These are phyloP conservation scores for Amyelois transitella DNA, from an alignment of 1,140 invertebrate species.

Conservation along the genomic window DNA sequence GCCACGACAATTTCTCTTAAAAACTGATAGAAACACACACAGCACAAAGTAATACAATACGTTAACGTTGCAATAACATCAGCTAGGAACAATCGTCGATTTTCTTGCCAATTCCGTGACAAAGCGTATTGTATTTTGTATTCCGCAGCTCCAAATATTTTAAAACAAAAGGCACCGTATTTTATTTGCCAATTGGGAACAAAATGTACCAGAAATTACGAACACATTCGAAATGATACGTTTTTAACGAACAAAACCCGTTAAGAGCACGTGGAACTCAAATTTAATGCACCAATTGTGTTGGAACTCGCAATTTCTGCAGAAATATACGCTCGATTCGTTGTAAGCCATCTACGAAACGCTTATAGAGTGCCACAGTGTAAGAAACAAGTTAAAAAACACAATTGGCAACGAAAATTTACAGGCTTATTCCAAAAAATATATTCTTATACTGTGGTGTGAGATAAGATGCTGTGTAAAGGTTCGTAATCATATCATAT, in stretches of 20 bases:
- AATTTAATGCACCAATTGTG: not conserved
- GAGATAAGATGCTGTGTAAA: slow-evolving; percentile 10
- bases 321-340: not conserved
- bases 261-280: not conserved
- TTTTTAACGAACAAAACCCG: not conserved
- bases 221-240: not conserved
- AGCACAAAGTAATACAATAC: too few relatives aligned
- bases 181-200: not conserved
- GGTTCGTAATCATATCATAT: slow-evolving; percentile 34
- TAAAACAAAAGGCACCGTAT: not conserved
- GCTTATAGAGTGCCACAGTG: not conserved
- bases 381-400: not conserved
- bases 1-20: too few relatives aligned
- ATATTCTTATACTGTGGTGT: not conserved
- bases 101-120: not conserved
- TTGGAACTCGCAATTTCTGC: not conserved
- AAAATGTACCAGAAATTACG: not conserved
- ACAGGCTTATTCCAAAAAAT: not conserved
- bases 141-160: not conserved
- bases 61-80: not conserved
- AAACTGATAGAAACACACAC: too few relatives aligned
- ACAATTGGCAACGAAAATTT: not conserved
- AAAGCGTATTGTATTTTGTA: not conserved
- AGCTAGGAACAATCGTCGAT: not conserved
- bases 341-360: not conserved